Percentiles rank a stretch among this genome's conserved stretches.
phyloP scores from a whole-genome alignment of 2,888 invertebrate species.

The Eucera pruinosa region DNA sequence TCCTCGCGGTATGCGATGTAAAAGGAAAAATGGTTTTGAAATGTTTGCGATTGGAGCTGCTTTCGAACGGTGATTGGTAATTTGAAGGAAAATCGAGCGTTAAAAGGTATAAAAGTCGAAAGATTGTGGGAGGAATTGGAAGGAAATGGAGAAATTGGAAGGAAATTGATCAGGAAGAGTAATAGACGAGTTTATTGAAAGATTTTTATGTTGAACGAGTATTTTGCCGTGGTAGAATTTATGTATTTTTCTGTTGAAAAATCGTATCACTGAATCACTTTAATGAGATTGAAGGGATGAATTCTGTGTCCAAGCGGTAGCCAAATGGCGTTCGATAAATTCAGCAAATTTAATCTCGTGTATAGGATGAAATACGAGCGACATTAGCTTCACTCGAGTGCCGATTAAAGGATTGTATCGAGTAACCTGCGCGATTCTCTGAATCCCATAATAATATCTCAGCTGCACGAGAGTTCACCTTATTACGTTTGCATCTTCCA shows the following conservation, averaged over 20 bases:
- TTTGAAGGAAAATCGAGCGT: not conserved
- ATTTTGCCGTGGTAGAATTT: too few species aligned
- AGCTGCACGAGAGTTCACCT: slow-evolving; percentile 36
- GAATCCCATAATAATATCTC: slow-evolving; percentile 52
- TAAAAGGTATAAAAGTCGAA: slow-evolving; percentile 8
- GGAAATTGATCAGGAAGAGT: slow-evolving; percentile 17
- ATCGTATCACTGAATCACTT: not conserved
- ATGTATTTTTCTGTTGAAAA: not conserved
- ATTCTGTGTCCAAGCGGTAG: not conserved
- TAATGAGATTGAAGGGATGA: slow-evolving; percentile 8
- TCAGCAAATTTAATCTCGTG: slow-evolving; percentile 23
- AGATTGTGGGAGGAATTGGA: slow-evolving; percentile 7
- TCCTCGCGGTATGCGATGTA: not conserved
- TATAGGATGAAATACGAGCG: slow-evolving; percentile 32
- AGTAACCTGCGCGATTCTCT: slow-evolving; percentile 43
- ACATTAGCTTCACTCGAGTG: slow-evolving; percentile 23
- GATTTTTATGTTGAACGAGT: not conserved
- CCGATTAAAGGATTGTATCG: slow-evolving; percentile 45
- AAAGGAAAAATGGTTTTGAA: slow-evolving; percentile 2
- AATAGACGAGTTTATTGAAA: not conserved
- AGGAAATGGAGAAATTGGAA: slow-evolving; percentile 30
- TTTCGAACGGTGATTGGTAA: not conserved
- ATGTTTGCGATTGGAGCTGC: slow-evolving; percentile 20
- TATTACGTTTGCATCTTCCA: slow-evolving; percentile 21
- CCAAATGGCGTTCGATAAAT: slow-evolving; percentile 20